These are phyloP conservation scores for Rhogogaster chlorosoma DNA, from an alignment of 2,888 invertebrate genomes.

Conservation along the genomic window DNA sequence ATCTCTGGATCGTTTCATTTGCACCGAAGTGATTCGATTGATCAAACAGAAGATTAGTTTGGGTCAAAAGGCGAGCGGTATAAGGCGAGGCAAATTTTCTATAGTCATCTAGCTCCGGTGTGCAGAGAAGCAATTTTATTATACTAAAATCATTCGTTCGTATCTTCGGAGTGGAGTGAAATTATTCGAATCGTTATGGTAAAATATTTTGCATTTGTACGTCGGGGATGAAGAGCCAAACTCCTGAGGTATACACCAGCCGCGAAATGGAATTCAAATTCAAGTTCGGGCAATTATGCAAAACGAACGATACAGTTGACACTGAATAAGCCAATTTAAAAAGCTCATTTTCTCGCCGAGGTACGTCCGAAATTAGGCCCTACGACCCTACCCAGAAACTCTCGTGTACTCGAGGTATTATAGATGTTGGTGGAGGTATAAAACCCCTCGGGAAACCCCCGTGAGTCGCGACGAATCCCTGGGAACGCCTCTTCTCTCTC, in stretches of 20 bases:
- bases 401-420: neutral
- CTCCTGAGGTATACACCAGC: neutral
- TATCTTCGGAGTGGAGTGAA: neutral
- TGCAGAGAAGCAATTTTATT: neutral
- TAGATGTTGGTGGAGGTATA: constrained; percentile 1
- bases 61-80: constrained; percentile 24
- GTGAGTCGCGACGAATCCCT: constrained; percentile 36
- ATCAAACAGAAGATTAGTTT: constrained; percentile 29
- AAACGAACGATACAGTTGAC: constrained; percentile 48
- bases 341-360: constrained; percentile 74
- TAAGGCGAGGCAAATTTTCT: neutral
- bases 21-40: constrained; percentile 30
- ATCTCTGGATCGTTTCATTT: constrained; percentile 22
- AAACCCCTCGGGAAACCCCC: constrained; percentile 32
- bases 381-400: constrained; percentile 24
- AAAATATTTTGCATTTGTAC: neutral
- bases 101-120: constrained; percentile 4
- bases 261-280: constrained; percentile 27
- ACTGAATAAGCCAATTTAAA: constrained; percentile 74
- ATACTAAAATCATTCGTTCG: neutral
- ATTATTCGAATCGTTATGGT: neutral
- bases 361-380: constrained; percentile 71
- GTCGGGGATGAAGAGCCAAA: neutral
- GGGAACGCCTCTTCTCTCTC: constrained; percentile 47
- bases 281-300: constrained; percentile 41